Percentiles rank a stretch among this genome's conserved stretches.
Evolutionary conservation across 2,888 invertebrate genomes (phyloP).

Genomic region (Polietes domitor): DNA sequence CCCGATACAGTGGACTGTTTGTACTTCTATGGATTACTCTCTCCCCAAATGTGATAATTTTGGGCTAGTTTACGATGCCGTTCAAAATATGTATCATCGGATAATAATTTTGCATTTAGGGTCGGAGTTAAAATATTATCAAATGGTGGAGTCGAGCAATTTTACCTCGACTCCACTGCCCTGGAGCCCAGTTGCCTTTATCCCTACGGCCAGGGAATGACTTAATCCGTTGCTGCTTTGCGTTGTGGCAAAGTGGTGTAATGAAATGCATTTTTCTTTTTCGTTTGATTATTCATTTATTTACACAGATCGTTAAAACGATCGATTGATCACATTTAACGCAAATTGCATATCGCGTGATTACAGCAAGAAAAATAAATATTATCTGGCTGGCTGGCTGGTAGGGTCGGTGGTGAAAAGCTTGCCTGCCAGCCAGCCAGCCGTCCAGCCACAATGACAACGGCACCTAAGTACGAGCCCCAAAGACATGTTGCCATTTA

Average conservation of each 20-base stretch:
- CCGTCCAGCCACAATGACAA: constrained; percentile 46
- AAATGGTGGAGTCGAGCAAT: too few species aligned
- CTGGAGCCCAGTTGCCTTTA: too few species aligned
- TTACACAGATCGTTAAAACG: constrained; percentile 63
- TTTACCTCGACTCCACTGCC: too few species aligned
- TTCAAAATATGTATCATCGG: too few species aligned
- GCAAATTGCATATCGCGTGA: constrained; percentile 69
- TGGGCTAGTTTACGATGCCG: too few species aligned
- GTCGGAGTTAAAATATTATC: too few species aligned
- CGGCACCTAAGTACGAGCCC: constrained; percentile 19
- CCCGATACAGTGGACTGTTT: too few species aligned
- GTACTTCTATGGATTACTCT: too few species aligned
- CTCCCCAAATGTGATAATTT: too few species aligned
- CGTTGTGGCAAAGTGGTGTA: not conserved
- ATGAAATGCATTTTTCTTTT: constrained; percentile 32
- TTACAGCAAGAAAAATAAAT: constrained; percentile 56
- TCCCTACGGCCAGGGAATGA: too few species aligned
- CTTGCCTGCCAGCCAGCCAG: too few species aligned
- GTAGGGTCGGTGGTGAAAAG: not conserved
- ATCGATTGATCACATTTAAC: constrained; percentile 68
- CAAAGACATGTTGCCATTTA: constrained; percentile 54
- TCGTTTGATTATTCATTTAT: constrained; percentile 53
- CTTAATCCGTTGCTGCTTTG: not conserved
- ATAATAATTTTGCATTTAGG: too few species aligned
- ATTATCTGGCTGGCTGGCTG: constrained; percentile 3